Conservation (phyloP, 2,797 vertebrate genomes). For the Lagorchestes hirsutus region DNA sequence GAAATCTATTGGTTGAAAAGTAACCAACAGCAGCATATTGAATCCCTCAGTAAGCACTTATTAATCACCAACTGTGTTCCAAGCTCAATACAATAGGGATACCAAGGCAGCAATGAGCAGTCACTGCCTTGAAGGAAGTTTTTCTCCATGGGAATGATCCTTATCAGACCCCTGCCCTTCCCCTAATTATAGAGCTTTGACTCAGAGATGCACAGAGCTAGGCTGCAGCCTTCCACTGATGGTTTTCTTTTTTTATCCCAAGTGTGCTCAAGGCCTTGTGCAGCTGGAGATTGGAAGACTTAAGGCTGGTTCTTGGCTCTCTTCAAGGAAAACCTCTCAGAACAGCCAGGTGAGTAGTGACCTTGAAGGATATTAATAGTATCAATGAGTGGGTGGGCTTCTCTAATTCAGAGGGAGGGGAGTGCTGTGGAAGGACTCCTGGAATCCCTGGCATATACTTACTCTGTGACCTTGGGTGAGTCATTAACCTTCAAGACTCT, state of each 20-base stretch:
- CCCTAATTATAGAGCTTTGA: not conserved
- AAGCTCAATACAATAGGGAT: not conserved
- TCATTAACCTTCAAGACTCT: not conserved
- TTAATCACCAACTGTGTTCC: not conserved
- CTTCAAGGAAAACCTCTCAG: conserved; percentile 89
- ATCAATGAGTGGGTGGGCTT: not conserved
- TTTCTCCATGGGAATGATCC: not conserved
- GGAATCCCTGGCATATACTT: not conserved
- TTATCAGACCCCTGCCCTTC: not conserved
- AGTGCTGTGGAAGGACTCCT: not conserved
- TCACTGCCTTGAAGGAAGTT: not conserved
- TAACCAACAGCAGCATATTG: not conserved
- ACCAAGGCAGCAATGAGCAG: not conserved
- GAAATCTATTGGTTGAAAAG: not conserved
- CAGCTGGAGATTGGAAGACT: conserved; percentile 94
- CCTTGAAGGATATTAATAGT: not conserved
- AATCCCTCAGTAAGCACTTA: not conserved
- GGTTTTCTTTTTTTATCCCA: conserved; percentile 64
- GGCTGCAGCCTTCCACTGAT: not conserved
- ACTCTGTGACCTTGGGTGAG: not conserved
- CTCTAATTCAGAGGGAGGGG: not conserved
- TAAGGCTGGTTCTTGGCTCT: conserved; percentile 93
- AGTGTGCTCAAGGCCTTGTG: conserved; percentile 95
- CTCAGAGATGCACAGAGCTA: not conserved
- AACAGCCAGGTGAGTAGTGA: conserved; percentile 90